Evolutionary conservation across 1,140 invertebrate species (phyloP).

Genomic region (Drosophila pallidifrons): DNA sequence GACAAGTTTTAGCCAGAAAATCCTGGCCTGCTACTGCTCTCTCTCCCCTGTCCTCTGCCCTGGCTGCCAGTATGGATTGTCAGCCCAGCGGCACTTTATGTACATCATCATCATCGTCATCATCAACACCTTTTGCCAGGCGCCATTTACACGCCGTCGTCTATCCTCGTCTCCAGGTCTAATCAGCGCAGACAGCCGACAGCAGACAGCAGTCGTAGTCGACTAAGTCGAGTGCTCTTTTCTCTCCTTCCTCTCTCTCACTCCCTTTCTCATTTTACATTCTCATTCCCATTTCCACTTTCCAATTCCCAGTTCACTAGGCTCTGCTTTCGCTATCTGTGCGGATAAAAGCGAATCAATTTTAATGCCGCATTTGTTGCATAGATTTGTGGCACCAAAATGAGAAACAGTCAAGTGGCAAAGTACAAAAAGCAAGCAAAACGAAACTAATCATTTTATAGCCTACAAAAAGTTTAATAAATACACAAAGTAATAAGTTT

Average conservation of each 20-base stretch:
- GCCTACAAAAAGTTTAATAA: conserved; percentile 5
- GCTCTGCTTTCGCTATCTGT: background rate
- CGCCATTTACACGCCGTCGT: conserved; percentile 81
- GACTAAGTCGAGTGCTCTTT: conserved; percentile 28
- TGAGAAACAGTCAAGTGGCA: conserved; percentile 31
- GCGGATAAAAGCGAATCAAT: conserved; percentile 71
- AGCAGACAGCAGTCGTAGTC: background rate
- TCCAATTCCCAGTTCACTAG: background rate
- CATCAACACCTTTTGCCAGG: conserved; percentile 79
- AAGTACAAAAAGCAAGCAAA: conserved; percentile 7
- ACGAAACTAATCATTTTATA: conserved; percentile 27
- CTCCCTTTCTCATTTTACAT: conserved; percentile 13
- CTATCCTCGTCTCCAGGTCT: conserved; percentile 80
- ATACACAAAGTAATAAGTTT: too few species aligned
- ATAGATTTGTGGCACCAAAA: conserved; percentile 55
- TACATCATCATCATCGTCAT: conserved; percentile 73
- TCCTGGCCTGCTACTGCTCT: background rate
- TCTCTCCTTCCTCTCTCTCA: conserved; percentile 10
- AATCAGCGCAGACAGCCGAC: conserved; percentile 74
- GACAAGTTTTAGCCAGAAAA: conserved; percentile 79
- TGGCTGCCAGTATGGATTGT: conserved; percentile 50
- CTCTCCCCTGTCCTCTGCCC: background rate
- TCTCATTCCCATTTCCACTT: conserved; percentile 9
- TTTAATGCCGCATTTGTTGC: conserved; percentile 78
- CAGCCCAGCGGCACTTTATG: conserved; percentile 79